Conservation (phyloP, 2,888 invertebrate genomes). For the Zootermopsis nevadensis region DNA sequence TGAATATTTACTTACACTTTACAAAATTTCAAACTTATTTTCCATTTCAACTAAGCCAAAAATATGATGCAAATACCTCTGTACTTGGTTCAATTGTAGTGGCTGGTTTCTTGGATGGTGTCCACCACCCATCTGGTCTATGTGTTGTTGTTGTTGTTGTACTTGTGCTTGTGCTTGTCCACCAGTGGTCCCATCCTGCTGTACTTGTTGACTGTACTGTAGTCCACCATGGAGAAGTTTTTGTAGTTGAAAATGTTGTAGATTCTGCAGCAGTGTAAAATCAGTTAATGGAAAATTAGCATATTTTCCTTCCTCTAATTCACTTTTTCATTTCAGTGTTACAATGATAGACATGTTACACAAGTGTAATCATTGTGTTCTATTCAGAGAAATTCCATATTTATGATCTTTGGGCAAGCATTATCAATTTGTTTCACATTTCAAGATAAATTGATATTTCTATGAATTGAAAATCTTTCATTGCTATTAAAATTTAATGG, state of each 20-base stretch:
- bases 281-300: neutral
- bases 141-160: conserved; percentile 13
- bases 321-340: too few species aligned
- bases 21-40: too few species aligned
- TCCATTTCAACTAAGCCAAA: too few species aligned
- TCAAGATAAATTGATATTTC: too few species aligned
- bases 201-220: conserved; percentile 16
- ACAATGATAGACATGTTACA: too few species aligned
- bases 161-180: conserved; percentile 4
- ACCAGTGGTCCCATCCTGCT: conserved; percentile 28
- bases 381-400: too few species aligned
- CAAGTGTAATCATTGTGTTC: too few species aligned
- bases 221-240: neutral
- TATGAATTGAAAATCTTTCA: too few species aligned
- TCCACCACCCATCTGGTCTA: conserved; percentile 40
- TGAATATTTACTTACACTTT: too few species aligned
- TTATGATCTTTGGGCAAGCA: too few species aligned
- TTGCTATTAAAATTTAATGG: too few species aligned
- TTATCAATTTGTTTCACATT: too few species aligned
- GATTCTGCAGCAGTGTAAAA: neutral
- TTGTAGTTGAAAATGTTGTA: neutral
- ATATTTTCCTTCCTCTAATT: neutral
- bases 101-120: conserved; percentile 53
- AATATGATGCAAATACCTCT: neutral
- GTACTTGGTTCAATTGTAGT: conserved; percentile 46